These are phyloP conservation scores for Apaloderma vittatum DNA, from an alignment of 2,113 vertebrate genomes.

Conservation along the genomic window DNA sequence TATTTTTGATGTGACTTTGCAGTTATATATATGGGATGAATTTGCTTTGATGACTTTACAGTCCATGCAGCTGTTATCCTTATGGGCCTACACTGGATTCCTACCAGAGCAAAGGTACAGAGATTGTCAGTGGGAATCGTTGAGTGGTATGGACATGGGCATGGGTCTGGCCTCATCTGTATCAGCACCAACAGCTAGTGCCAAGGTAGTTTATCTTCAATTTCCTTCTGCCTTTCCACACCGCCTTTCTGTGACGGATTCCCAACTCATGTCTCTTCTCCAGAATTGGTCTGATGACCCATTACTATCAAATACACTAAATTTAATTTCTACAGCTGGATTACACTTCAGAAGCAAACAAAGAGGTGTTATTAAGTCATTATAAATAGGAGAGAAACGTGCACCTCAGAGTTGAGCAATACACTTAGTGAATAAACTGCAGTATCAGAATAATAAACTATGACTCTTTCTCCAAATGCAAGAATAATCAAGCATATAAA, in stretches of 20 bases:
- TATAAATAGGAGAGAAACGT: not conserved
- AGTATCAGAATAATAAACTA: constrained; percentile 21
- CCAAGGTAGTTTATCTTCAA: not conserved
- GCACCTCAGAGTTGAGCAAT: not conserved
- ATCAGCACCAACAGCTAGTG: not conserved
- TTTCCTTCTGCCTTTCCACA: not conserved
- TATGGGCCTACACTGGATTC: not conserved
- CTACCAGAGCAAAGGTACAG: not conserved
- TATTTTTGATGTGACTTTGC: not conserved
- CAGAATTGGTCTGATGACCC: not conserved
- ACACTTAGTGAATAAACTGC: not conserved
- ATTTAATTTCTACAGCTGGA: not conserved
- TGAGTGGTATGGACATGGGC: not conserved
- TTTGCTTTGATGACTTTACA: not conserved
- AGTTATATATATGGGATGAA: not conserved
- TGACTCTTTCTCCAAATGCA: not conserved
- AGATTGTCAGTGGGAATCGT: not conserved
- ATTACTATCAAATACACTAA: not conserved
- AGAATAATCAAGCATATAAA: constrained; percentile 5
- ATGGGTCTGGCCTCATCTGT: not conserved
- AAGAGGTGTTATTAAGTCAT: not conserved
- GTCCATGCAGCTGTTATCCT: not conserved
- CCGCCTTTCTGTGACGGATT: not conserved
- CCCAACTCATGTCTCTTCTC: not conserved
- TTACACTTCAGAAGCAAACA: not conserved